Percentiles rank a stretch among this genome's conserved stretches.
phyloP scores from a whole-genome alignment of 2,888 invertebrate species.

The Athripsodes cinereus region DNA sequence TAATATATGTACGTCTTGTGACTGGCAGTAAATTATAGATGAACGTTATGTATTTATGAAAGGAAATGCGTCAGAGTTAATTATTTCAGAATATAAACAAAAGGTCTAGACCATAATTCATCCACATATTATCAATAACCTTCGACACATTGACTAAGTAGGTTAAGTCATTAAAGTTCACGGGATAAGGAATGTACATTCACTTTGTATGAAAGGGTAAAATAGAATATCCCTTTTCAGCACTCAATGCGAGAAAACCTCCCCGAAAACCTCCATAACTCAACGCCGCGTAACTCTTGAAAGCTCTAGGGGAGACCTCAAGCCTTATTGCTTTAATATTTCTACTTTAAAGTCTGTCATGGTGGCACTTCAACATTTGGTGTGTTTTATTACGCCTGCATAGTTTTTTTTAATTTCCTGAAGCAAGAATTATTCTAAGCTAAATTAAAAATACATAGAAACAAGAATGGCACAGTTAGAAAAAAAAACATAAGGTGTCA shows the following conservation, averaged over 20 bases:
- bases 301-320: slow-evolving; percentile 28
- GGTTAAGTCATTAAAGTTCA: slow-evolving; percentile 20
- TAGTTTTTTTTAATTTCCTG: too few relatives aligned
- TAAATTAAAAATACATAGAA: too few relatives aligned
- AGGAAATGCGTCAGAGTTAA: not conserved
- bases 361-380: slow-evolving; percentile 8
- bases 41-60: not conserved
- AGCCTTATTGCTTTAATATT: slow-evolving; percentile 29
- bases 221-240: slow-evolving; percentile 21
- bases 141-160: slow-evolving; percentile 4
- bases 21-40: too few relatives aligned
- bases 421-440: too few relatives aligned
- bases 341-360: slow-evolving; percentile 28
- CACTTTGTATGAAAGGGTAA: slow-evolving; percentile 3
- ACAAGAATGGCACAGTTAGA: too few relatives aligned
- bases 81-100: not conserved
- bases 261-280: slow-evolving; percentile 27
- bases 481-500: too few relatives aligned
- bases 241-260: slow-evolving; percentile 24
- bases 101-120: slow-evolving; percentile 1
- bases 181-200: slow-evolving; percentile 13
- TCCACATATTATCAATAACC: slow-evolving; percentile 2
- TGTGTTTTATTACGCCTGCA: too few relatives aligned
- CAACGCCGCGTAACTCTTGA: slow-evolving; percentile 26
- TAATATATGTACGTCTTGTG: too few relatives aligned